These are phyloP conservation scores for Borostomias antarcticus DNA, from an alignment of 2,797 vertebrate genomes.

Conservation along the genomic window DNA sequence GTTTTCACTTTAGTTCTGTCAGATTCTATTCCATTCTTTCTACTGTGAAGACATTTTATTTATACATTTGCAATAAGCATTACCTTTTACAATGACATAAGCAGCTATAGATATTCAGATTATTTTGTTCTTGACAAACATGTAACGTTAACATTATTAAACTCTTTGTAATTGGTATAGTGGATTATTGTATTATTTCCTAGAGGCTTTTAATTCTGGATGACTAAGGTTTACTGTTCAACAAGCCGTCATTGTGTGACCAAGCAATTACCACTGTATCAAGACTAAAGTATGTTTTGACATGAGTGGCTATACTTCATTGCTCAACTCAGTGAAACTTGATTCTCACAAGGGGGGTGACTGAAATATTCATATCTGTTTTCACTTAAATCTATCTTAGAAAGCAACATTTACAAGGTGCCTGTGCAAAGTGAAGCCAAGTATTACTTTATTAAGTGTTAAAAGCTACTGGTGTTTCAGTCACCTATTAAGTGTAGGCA, in stretches of 20 bases:
- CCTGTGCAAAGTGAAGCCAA: constrained; percentile 57
- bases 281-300: not conserved
- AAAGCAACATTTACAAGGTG: constrained; percentile 64
- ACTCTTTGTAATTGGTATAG: not conserved
- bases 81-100: not conserved
- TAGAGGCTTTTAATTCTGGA: not conserved
- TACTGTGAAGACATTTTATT: not conserved
- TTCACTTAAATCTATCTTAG: constrained; percentile 67
- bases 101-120: not conserved
- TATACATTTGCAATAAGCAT: not conserved
- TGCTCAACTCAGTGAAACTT: constrained; percentile 29
- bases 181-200: too few species aligned
- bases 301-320: constrained; percentile 18
- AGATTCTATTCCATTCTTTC: not conserved
- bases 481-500: constrained; percentile 65
- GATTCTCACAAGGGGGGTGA: constrained; percentile 26
- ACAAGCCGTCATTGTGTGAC: not conserved
- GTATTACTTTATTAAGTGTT: constrained; percentile 72
- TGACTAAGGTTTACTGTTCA: not conserved
- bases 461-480: constrained; percentile 64
- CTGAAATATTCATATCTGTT: constrained; percentile 65
- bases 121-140: not conserved
- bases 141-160: too few species aligned
- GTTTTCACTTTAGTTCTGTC: too few species aligned
- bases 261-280: constrained; percentile 8